phyloP scores from a whole-genome alignment of 2,797 vertebrate species.

The Manis crassicaudata region DNA sequence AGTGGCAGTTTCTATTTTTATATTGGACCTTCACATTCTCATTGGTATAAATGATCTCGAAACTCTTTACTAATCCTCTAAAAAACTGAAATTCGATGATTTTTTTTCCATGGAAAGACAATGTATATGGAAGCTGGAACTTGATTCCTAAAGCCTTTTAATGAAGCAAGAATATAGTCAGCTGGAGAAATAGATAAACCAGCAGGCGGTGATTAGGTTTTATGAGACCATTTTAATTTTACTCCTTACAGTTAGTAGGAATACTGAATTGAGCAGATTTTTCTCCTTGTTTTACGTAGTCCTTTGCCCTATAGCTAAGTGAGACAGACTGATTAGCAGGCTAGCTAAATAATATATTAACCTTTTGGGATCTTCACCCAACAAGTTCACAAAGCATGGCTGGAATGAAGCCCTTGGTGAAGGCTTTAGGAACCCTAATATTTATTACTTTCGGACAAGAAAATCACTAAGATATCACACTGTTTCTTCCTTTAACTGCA shows the following conservation, averaged over 20 bases:
- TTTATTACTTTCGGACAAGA: constrained; percentile 73
- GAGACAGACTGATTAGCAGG: constrained; percentile 56
- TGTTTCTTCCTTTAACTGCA: constrained; percentile 60
- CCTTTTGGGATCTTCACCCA: constrained; percentile 63
- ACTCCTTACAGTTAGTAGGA: constrained; percentile 27
- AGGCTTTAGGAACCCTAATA: constrained; percentile 67
- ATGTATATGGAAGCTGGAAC: neutral
- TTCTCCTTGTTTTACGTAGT: constrained; percentile 43
- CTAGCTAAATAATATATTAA: constrained; percentile 71
- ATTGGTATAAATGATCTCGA: neutral
- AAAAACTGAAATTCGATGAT: neutral
- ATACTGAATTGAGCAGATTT: constrained; percentile 49
- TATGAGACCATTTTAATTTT: constrained; percentile 63
- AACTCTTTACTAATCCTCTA: neutral
- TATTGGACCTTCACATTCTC: neutral
- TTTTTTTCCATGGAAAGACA: neutral
- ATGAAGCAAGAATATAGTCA: constrained; percentile 54
- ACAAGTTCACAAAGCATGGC: constrained; percentile 64
- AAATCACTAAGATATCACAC: constrained; percentile 61
- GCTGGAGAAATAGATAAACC: constrained; percentile 64
- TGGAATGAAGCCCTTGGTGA: constrained; percentile 64
- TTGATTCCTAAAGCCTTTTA: constrained; percentile 32
- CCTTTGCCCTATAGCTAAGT: constrained; percentile 41
- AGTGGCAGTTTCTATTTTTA: neutral
- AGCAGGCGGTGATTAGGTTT: constrained; percentile 59